Evolutionary conservation across 1,140 invertebrate species (phyloP).

Genomic region (Procambarus virginalis): DNA sequence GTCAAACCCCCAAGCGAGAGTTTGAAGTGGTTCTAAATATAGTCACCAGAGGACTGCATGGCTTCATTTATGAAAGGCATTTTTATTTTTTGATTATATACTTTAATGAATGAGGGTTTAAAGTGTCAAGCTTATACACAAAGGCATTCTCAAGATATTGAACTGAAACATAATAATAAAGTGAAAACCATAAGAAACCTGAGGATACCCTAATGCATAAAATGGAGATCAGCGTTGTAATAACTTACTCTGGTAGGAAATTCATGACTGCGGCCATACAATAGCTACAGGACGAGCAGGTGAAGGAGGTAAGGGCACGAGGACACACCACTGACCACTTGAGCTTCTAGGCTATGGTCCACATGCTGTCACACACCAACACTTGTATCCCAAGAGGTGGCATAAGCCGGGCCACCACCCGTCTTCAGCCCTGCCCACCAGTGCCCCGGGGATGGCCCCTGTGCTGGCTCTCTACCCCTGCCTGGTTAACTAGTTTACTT

Average conservation of each 20-base stretch:
- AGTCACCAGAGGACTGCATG: too few relatives aligned
- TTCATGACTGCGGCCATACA: conserved; percentile 32
- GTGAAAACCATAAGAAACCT: too few relatives aligned
- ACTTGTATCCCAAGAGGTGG: neutral
- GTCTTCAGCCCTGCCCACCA: neutral
- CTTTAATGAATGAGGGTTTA: too few relatives aligned
- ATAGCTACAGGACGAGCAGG: neutral
- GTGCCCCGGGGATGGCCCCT: neutral
- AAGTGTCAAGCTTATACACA: too few relatives aligned
- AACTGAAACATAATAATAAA: too few relatives aligned
- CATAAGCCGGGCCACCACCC: neutral
- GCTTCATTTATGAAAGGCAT: too few relatives aligned
- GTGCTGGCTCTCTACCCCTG: neutral
- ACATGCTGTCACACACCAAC: neutral
- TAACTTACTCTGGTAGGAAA: conserved; percentile 32
- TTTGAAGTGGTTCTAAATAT: too few relatives aligned
- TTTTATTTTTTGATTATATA: too few relatives aligned
- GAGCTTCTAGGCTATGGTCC: neutral
- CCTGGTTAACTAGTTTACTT: too few relatives aligned
- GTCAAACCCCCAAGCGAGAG: too few relatives aligned
- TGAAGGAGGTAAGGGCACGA: neutral
- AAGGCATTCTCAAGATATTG: too few relatives aligned
- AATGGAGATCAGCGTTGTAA: neutral
- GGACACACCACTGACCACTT: neutral
- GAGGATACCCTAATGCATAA: too few relatives aligned